Evolutionary conservation across 2,888 invertebrate genomes (phyloP), one percentile per base, ranked within the genome.

Genomic region (Tetragonula carbonaria): DNA sequence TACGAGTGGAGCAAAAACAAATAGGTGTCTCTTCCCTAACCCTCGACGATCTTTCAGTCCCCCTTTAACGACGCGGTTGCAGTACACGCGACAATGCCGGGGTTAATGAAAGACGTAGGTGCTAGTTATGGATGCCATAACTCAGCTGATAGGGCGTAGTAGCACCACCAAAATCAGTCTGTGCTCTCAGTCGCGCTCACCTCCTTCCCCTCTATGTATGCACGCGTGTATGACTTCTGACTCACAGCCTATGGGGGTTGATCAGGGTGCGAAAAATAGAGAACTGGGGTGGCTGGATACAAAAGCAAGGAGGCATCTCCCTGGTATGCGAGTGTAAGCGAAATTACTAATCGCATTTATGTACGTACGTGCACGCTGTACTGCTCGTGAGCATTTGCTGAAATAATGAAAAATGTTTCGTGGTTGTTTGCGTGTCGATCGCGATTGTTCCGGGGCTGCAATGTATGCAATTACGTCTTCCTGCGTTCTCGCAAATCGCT

Each of bases 41-140:
- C 21, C 71, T 55, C 74, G 23, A 77, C 85, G 74, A 82, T 86
- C 84, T 79, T 68, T 80, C 62, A 51, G 23, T 70, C 74, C 82
- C 88, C 86, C 78, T 86, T 87, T 86, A 86, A 86, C 89, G 80
- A 84, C 80, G 85, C 80, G 87, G 83, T 87, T 84, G 78, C 79
- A 71, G 75, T 78, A 79, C 82, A 67, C 84, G 86, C 85, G 89
- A 92, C 92, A 93, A 93, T 93, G 89, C 79, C 85, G 81, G 87
- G 86, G 91, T 91, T 92, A 92, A 92, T 92, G 92, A 92, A 92
- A 93, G 92, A 91, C 90, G 90, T 88, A 90, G 91, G 90, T 86
- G 92, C 92, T 88, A 91, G 91, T 92, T 93, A 92, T 91, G 89
- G 91, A 91, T 91, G 91, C 91, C 92, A 92, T 92, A 89, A 89